Conservation (phyloP, 2,888 invertebrate genomes). For the Nymphalis polychloros region DNA sequence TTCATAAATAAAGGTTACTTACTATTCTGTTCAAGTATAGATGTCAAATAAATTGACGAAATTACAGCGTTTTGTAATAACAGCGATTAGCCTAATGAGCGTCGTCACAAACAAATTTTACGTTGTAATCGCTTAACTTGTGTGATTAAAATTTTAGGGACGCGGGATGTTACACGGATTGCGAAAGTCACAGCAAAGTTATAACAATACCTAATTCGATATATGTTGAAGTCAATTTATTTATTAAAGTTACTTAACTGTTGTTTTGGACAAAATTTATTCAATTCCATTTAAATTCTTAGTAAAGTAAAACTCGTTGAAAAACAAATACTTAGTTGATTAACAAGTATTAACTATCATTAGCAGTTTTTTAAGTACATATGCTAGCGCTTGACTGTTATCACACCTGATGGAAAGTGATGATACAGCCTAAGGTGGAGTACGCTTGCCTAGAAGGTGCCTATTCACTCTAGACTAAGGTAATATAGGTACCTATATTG, state of each 20-base stretch:
- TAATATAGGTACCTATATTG: too few relatives aligned
- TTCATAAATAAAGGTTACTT: not conserved
- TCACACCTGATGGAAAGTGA: too few relatives aligned
- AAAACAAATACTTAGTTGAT: too few relatives aligned
- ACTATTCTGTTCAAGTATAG: not conserved
- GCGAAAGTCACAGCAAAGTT: slow-evolving; percentile 19
- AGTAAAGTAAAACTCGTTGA: too few relatives aligned
- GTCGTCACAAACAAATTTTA: slow-evolving; percentile 27
- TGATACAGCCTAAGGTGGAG: too few relatives aligned
- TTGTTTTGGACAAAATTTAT: not conserved
- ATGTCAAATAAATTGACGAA: not conserved
- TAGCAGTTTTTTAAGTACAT: too few relatives aligned
- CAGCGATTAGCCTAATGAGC: slow-evolving; percentile 26
- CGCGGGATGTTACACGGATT: slow-evolving; percentile 21
- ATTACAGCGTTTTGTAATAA: slow-evolving; percentile 3
- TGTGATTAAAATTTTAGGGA: slow-evolving; percentile 27
- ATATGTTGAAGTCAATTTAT: not conserved
- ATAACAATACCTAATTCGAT: slow-evolving; percentile 11
- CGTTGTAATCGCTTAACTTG: slow-evolving; percentile 27
- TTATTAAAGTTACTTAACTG: not conserved
- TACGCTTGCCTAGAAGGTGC: too few relatives aligned
- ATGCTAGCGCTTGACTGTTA: too few relatives aligned
- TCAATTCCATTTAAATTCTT: too few relatives aligned
- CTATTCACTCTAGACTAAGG: too few relatives aligned
- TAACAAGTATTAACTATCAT: too few relatives aligned